Base-by-base conservation (phyloP, 2,113 vertebrate genomes). In the Scophthalmus maximus region DNA sequence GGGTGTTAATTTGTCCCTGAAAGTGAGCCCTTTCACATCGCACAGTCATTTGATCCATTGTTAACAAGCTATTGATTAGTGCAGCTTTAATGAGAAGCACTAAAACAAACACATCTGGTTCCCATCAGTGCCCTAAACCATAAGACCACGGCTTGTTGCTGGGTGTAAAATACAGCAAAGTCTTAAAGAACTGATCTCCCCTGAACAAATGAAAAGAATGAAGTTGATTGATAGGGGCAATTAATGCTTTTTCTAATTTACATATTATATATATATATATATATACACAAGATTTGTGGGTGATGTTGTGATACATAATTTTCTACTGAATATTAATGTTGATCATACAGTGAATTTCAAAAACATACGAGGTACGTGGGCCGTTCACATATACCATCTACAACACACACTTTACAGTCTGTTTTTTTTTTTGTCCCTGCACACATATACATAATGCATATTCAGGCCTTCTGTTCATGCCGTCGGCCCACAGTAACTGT, bases 401-500 rank as follows among this genome's bases (percentile, higher is more conserved):
- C 29, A 38, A 10, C 8, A 29, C 27, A 46, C 56, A 32, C 22
- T 72, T n/a, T 17, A 12, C 18, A 32, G 52, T 2, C 20, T 22
- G 9, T 65, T 73, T 72, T 40, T n/a, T n/a, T n/a, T n/a, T n/a
- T n/a, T n/a, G n/a, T n/a, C 15, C 38, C 68, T 14, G 1, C 51
- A 58, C 58, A 57, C 34, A 63, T 29, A 60, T 58, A 46, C 70
- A 79, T 58, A 69, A 64, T 47, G 58, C 53, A 60, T 26, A 30
- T 46, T 80, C 78, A 75, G 66, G 29, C 46, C 47, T 49, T 80
- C 71, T 65, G 65, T 32, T 53, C 66, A 26, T 49, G 53, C 58
- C 52, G 34, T 49, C 50, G 20, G 26, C 27, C 23, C 11, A 26
- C 17, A 42, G 44, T 36, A 22, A 27, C 69, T 27, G n/a, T 20